Evolutionary conservation across 2,797 vertebrate species (phyloP).

Genomic region (Hypotaenidia okinawae): DNA sequence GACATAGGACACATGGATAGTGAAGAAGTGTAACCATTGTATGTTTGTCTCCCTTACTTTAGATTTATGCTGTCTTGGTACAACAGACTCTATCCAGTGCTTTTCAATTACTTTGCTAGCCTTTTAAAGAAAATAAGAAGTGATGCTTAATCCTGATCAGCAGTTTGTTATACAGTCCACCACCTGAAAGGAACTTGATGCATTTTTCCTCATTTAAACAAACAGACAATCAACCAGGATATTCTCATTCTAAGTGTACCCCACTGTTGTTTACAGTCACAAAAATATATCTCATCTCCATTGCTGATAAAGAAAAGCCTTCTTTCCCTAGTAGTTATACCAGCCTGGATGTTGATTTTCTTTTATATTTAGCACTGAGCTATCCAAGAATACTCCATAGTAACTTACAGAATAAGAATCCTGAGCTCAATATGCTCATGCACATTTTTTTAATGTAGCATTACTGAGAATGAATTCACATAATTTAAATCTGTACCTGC

Average conservation of each 20-base stretch:
- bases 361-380: background rate
- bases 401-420: background rate
- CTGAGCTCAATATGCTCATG: background rate
- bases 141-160: slow-evolving; percentile 77
- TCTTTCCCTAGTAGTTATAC: background rate
- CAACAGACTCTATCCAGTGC: slow-evolving; percentile 81
- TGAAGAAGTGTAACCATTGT: slow-evolving; percentile 89
- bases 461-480: background rate
- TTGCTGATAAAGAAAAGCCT: background rate
- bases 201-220: slow-evolving; percentile 44
- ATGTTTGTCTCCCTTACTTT: slow-evolving; percentile 78
- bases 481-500: background rate
- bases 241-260: slow-evolving; percentile 45
- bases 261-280: background rate
- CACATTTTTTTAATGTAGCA: background rate
- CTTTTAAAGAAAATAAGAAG: slow-evolving; percentile 84
- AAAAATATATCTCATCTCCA: background rate
- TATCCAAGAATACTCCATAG: background rate
- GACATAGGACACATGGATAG: slow-evolving; percentile 78
- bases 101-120: slow-evolving; percentile 89
- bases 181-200: slow-evolving; percentile 38
- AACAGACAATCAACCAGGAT: slow-evolving; percentile 62
- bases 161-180: slow-evolving; percentile 72
- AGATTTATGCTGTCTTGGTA: slow-evolving; percentile 93
- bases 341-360: background rate